Conservation (phyloP, 2,797 vertebrate genomes). For the Chloroceryle amazona region DNA sequence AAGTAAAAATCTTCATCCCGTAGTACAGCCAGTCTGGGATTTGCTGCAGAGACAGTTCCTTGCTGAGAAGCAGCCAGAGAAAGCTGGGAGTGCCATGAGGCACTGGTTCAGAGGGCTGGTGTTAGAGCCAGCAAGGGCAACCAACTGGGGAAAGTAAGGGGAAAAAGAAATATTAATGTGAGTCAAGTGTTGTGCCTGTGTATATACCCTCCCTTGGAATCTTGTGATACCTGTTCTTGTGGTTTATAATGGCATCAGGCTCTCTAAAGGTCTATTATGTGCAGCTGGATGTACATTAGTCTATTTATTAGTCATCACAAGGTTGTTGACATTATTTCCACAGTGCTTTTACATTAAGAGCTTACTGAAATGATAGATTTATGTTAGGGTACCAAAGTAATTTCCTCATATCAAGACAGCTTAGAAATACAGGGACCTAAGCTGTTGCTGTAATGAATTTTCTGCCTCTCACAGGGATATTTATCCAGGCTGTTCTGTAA, state of each 20-base stretch:
- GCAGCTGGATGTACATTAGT: constrained; percentile 52
- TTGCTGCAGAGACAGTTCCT: neutral
- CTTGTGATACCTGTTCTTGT: constrained; percentile 33
- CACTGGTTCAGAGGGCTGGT: neutral
- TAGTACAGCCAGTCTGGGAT: neutral
- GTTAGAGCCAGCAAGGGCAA: neutral
- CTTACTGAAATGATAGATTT: constrained; percentile 58
- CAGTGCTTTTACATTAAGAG: constrained; percentile 61
- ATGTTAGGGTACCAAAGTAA: constrained; percentile 52
- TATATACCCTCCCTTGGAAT: neutral
- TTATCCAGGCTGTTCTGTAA: constrained; percentile 72
- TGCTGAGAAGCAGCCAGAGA: neutral
- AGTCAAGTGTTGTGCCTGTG: neutral
- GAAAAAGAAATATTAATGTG: neutral
- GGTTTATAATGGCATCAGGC: constrained; percentile 23
- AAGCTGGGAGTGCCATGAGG: neutral
- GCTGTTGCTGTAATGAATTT: constrained; percentile 67
- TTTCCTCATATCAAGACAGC: constrained; percentile 65
- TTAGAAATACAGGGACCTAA: constrained; percentile 64
- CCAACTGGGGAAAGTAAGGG: neutral
- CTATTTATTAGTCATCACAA: constrained; percentile 66
- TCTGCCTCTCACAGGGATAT: constrained; percentile 62
- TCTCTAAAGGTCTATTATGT: constrained; percentile 55
- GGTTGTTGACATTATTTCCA: constrained; percentile 69
- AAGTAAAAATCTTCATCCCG: neutral